Evolutionary conservation across 1,140 invertebrate species (phyloP).

Genomic region (Drosophila repletoides): DNA sequence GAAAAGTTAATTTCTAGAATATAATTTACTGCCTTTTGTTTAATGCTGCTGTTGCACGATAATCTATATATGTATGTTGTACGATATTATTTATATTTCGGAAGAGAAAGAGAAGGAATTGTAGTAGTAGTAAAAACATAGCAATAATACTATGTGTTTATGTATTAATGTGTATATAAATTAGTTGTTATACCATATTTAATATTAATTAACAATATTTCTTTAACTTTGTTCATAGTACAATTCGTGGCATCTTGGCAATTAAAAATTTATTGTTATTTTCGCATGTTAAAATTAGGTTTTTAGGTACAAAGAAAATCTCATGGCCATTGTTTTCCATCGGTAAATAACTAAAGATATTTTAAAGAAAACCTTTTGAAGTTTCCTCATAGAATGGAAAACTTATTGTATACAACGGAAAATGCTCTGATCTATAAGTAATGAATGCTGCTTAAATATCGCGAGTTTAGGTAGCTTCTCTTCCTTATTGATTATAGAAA

Average conservation of each 20-base stretch:
- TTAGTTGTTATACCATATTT: slow-evolving; percentile 53
- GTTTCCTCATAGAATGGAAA: too few species aligned
- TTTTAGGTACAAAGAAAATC: slow-evolving; percentile 71
- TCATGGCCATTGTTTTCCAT: slow-evolving; percentile 51
- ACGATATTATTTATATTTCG: slow-evolving; percentile 44
- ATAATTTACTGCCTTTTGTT: slow-evolving; percentile 32
- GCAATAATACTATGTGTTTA: slow-evolving; percentile 30
- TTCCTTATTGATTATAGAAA: too few species aligned
- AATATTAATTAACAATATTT: slow-evolving; percentile 69
- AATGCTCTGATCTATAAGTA: too few species aligned
- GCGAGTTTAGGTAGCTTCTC: too few species aligned
- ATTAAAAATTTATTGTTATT: slow-evolving; percentile 39
- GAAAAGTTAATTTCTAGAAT: slow-evolving; percentile 49
- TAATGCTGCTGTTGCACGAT: slow-evolving; percentile 31
- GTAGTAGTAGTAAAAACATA: slow-evolving; percentile 53
- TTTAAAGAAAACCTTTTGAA: background rate
- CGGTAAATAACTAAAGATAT: slow-evolving; percentile 2
- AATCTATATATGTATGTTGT: slow-evolving; percentile 24
- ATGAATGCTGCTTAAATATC: too few species aligned
- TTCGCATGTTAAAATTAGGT: slow-evolving; percentile 43
- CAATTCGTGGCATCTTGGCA: slow-evolving; percentile 58
- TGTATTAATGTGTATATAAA: slow-evolving; percentile 52
- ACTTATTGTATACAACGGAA: too few species aligned
- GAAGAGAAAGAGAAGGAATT: slow-evolving; percentile 53
- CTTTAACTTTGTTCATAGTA: slow-evolving; percentile 47